Conservation (phyloP, 2,888 invertebrate genomes). For the Drosophila paucipuncta region DNA sequence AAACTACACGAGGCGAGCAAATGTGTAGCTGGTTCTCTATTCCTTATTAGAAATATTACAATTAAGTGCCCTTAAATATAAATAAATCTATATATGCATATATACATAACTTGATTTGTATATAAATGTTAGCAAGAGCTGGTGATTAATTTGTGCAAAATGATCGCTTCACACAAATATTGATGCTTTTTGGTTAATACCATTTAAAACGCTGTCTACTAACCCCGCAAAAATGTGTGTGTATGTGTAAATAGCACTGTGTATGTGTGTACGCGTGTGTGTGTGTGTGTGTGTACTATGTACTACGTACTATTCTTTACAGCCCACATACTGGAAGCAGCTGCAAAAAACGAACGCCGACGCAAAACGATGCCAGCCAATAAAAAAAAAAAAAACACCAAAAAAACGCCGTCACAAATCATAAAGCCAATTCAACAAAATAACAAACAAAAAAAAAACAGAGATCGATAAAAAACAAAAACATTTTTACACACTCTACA, state of each 20-base stretch:
- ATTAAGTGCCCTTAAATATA: constrained; percentile 30
- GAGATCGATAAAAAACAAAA: constrained; percentile 21
- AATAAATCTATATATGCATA: constrained; percentile 13
- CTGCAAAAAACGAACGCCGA: constrained; percentile 23
- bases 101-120: constrained; percentile 55
- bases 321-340: constrained; percentile 38
- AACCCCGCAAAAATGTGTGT: constrained; percentile 40
- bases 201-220: constrained; percentile 70
- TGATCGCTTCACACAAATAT: constrained; percentile 52
- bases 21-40: constrained; percentile 50
- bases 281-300: not conserved
- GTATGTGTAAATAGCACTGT: constrained; percentile 34
- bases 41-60: constrained; percentile 13
- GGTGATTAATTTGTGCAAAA: constrained; percentile 63
- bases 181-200: constrained; percentile 53
- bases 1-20: constrained; percentile 45
- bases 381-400: constrained; percentile 7
- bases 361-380: constrained; percentile 31
- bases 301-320: constrained; percentile 33
- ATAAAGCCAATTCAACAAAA: constrained; percentile 25
- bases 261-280: constrained; percentile 12
- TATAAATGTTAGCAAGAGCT: constrained; percentile 59
- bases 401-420: constrained; percentile 17
- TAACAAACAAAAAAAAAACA: not conserved
- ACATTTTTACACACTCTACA: constrained; percentile 71